Evolutionary conservation across 2,888 invertebrate genomes (phyloP).

Genomic region (Netelia inedita): DNA sequence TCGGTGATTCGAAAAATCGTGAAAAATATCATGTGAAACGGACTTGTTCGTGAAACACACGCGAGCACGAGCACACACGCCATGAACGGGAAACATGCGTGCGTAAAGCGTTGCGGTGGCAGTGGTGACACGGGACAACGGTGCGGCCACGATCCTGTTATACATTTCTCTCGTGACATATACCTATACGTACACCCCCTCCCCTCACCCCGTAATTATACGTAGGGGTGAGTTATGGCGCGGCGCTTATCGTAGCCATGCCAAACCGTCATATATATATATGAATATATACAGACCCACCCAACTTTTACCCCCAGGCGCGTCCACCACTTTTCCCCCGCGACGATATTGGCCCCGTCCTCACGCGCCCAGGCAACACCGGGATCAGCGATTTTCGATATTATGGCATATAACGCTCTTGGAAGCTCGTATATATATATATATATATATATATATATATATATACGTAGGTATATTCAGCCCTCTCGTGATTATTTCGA

Average conservation of each 20-base stretch:
- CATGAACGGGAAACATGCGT: conserved; percentile 44
- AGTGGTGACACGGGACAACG: conserved; percentile 64
- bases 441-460: not conserved
- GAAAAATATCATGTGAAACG: conserved; percentile 54
- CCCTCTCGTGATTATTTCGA: conserved; percentile 21
- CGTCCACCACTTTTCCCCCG: conserved; percentile 68
- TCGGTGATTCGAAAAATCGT: conserved; percentile 61
- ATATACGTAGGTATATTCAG: not conserved
- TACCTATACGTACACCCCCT: conserved; percentile 11
- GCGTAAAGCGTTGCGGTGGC: conserved; percentile 60
- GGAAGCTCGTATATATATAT: not conserved
- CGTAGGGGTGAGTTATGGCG: conserved; percentile 80
- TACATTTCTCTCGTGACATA: conserved; percentile 22
- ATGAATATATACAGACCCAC: conserved; percentile 27
- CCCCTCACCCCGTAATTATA: conserved; percentile 78
- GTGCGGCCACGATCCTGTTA: conserved; percentile 44
- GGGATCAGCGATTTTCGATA: conserved; percentile 72
- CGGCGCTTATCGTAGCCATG: conserved; percentile 72
- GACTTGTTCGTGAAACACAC: conserved; percentile 29
- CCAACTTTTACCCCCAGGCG: conserved; percentile 60
- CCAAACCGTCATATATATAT: conserved; percentile 63
- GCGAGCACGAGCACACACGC: not conserved
- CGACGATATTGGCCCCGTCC: conserved; percentile 65
- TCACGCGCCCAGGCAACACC: conserved; percentile 30
- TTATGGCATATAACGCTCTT: conserved; percentile 29